Conservation (phyloP, 2,113 vertebrate species). For the Procavia capensis region DNA sequence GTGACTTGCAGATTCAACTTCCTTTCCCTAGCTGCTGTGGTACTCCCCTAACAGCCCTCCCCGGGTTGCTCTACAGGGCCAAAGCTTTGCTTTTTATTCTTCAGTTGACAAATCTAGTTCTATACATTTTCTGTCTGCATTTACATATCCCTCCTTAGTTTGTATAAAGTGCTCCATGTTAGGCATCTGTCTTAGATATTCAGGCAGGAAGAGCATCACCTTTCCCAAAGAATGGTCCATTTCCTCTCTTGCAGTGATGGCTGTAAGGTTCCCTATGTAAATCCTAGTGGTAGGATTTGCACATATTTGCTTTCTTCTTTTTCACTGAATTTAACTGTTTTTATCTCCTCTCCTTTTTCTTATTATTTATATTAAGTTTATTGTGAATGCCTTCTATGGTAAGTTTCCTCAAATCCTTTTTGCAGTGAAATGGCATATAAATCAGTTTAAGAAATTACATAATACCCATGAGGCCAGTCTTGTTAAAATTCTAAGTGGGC, state of each 20-base stretch:
- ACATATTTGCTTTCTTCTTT: not conserved
- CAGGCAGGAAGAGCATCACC: not conserved
- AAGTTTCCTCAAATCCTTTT: constrained; percentile 46
- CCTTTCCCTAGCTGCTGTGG: not conserved
- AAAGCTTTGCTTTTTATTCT: not conserved
- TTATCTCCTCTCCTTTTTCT: not conserved
- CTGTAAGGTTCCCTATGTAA: rapidly evolving
- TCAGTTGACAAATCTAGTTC: not conserved
- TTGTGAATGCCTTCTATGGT: not conserved
- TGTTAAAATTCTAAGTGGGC: constrained; percentile 13
- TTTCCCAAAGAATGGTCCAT: not conserved
- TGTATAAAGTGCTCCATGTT: rapidly evolving
- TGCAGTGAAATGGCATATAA: constrained; percentile 2
- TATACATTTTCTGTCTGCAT: too few relatives aligned
- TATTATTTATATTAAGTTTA: constrained; percentile 32
- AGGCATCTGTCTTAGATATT: not conserved
- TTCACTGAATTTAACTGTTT: not conserved
- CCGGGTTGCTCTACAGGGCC: not conserved
- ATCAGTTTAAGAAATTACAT: constrained; percentile 63
- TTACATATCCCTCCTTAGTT: not conserved
- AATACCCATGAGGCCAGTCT: not conserved
- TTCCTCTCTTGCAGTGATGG: too few relatives aligned
- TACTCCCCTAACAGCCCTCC: not conserved
- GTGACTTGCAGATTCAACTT: not conserved
- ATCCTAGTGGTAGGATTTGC: not conserved